Evolutionary conservation across 2,113 vertebrate genomes (phyloP).

Genomic region (Aldabrachelys gigantea): DNA sequence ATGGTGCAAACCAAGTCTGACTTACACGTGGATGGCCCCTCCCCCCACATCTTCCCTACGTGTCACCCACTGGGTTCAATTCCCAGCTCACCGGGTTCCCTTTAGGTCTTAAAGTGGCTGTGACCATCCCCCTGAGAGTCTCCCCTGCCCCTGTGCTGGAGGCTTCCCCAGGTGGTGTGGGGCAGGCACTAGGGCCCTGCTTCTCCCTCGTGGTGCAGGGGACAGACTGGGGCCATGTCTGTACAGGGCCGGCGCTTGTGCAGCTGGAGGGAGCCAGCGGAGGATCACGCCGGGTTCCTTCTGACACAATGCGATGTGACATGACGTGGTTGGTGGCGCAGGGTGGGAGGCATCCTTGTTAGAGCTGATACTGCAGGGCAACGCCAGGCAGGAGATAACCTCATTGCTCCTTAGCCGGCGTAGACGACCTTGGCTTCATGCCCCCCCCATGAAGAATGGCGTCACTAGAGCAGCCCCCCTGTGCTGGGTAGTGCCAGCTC

Average conservation of each 20-base stretch:
- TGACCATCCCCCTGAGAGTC: background rate
- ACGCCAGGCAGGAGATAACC: background rate
- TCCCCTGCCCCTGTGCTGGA: background rate
- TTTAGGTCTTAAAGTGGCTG: background rate
- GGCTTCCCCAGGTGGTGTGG: fast-evolving
- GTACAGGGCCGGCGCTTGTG: background rate
- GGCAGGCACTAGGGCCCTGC: background rate
- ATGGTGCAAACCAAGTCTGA: too few relatives aligned
- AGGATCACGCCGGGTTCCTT: background rate
- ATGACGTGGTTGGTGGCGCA: background rate
- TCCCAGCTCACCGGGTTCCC: background rate
- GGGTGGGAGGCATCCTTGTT: background rate
- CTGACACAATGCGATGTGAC: background rate
- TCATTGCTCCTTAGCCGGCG: background rate
- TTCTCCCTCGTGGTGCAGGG: background rate
- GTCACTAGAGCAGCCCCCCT: background rate
- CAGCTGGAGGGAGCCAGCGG: background rate
- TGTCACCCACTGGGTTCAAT: too few relatives aligned
- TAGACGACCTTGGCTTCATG: background rate
- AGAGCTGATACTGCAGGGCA: background rate
- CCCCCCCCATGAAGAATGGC: too few relatives aligned
- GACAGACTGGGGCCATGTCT: background rate
- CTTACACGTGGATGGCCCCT: too few relatives aligned
- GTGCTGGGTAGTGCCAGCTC: fast-evolving
- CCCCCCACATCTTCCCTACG: too few relatives aligned